Percentiles rank a stretch among this genome's conserved stretches.
These are phyloP conservation scores for Cephus spinipes DNA, from an alignment of 2,888 invertebrate species.

Conservation along the genomic window DNA sequence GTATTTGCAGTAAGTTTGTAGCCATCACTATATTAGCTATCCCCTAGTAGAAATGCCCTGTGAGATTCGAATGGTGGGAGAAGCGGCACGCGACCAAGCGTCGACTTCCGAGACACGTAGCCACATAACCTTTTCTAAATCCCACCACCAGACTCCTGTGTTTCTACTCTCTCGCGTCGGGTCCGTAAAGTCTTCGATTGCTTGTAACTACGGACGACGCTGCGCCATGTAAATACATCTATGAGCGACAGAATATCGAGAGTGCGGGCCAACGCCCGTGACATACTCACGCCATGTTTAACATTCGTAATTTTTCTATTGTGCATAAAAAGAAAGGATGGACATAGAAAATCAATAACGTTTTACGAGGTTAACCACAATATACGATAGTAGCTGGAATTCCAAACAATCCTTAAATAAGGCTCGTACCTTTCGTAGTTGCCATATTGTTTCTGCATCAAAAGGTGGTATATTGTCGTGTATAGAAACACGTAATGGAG, in stretches of 20 bases:
- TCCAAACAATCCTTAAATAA: background rate
- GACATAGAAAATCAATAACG: background rate
- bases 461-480: background rate
- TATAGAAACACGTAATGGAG: background rate
- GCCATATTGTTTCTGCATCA: background rate
- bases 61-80: slow-evolving; percentile 19
- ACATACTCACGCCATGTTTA: background rate
- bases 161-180: slow-evolving; percentile 17
- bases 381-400: background rate
- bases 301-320: background rate
- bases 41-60: background rate
- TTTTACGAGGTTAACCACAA: background rate
- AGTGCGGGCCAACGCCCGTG: background rate
- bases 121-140: slow-evolving; percentile 25
- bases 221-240: background rate
- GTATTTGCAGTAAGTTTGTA: background rate
- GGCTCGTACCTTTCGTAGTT: background rate
- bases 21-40: background rate
- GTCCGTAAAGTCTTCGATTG: background rate
- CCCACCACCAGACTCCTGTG: slow-evolving; percentile 10
- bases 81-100: slow-evolving; percentile 28
- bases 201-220: background rate
- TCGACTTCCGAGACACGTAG: slow-evolving; percentile 32
- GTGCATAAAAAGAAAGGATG: background rate
- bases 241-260: background rate